phyloP scores from a whole-genome alignment of 1,140 invertebrate species.

The Ips typographus region DNA sequence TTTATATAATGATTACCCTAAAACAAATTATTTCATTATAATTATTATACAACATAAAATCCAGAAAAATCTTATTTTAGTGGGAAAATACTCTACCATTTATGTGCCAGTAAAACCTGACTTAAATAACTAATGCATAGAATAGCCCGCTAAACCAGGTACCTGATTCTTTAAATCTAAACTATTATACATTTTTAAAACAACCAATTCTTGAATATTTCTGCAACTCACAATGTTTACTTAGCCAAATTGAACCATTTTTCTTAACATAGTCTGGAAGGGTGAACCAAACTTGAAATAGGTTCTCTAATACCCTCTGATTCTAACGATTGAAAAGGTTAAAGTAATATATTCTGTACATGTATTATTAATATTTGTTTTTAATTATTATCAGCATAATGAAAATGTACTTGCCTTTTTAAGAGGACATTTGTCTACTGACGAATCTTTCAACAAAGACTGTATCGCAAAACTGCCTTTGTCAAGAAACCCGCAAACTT shows the following conservation, averaged over 20 bases:
- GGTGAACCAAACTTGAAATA: too few relatives aligned
- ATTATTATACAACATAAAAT: neutral
- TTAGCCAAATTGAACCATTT: too few relatives aligned
- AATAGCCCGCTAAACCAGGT: too few relatives aligned
- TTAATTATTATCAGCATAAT: neutral
- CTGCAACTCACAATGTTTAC: too few relatives aligned
- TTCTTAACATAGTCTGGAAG: too few relatives aligned
- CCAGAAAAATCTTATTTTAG: neutral
- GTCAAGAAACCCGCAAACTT: neutral
- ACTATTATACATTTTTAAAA: too few relatives aligned
- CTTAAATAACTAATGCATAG: too few relatives aligned
- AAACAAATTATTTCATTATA: slow-evolving; percentile 4
- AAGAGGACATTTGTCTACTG: slow-evolving; percentile 3
- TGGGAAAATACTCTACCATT: neutral
- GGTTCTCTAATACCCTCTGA: too few relatives aligned
- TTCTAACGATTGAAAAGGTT: too few relatives aligned
- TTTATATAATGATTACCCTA: slow-evolving; percentile 8
- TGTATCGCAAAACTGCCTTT: slow-evolving; percentile 8
- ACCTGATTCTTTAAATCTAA: too few relatives aligned
- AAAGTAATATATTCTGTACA: neutral
- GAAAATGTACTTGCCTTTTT: neutral
- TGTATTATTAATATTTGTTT: neutral
- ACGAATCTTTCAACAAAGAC: slow-evolving; percentile 5
- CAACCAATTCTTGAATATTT: too few relatives aligned
- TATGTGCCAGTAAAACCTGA: neutral